A percentile compares a stretch with the other conserved stretches of the same genome.
These are phyloP conservation scores for Drosophila anomelani DNA, from an alignment of 2,888 invertebrate species.

Conservation along the genomic window DNA sequence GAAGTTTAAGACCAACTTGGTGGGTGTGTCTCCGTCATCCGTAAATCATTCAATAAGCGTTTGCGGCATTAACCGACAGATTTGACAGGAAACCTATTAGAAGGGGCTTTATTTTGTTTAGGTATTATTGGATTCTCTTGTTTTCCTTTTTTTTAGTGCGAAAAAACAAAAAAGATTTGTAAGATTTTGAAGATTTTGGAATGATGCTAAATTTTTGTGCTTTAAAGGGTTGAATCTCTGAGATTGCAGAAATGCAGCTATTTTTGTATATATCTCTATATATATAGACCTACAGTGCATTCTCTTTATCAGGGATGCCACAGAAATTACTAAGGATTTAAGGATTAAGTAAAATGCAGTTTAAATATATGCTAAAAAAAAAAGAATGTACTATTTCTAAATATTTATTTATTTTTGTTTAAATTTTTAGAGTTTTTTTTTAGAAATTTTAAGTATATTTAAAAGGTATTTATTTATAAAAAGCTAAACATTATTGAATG, in stretches of 20 bases:
- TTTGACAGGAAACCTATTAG: constrained; percentile 39
- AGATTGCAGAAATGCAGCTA: constrained; percentile 18
- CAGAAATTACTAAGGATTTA: not conserved
- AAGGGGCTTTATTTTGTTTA: not conserved
- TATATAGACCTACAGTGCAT: not conserved
- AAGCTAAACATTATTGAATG: no score
- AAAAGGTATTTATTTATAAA: no score
- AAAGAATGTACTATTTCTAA: not conserved
- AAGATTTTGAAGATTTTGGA: not conserved
- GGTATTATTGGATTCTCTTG: constrained; percentile 12
- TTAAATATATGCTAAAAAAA: not conserved
- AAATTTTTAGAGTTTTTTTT: no score
- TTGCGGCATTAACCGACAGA: constrained; percentile 30
- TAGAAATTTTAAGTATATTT: no score
- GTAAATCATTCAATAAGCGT: constrained; percentile 55
- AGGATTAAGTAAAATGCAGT: rapidly evolving
- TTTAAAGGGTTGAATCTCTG: not conserved
- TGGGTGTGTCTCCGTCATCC: constrained; percentile 1
- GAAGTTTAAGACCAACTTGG: constrained; percentile 36
- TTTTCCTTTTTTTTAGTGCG: not conserved
- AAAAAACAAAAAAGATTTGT: not conserved
- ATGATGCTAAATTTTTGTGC: constrained; percentile 1
- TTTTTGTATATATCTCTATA: not conserved
- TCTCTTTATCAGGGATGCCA: not conserved
- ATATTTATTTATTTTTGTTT: no score